A percentile compares a stretch with the other conserved stretches of the same genome.
These are phyloP conservation scores for Coleophora flavipennella DNA, from an alignment of 2,888 invertebrate species.

Conservation along the genomic window DNA sequence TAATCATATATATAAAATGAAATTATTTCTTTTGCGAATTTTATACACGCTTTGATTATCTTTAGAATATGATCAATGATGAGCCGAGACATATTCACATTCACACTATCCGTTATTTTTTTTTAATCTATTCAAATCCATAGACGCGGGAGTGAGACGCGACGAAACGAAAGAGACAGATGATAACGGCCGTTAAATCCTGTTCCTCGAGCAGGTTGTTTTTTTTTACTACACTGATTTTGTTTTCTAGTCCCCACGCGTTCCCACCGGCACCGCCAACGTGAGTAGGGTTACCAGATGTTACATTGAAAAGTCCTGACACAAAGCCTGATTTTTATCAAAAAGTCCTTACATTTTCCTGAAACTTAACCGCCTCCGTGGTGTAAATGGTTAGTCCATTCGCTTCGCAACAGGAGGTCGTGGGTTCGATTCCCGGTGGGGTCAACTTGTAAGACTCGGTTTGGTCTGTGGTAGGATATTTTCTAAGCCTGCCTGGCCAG, in stretches of 20 bases:
- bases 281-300: too few species aligned
- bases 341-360: too few species aligned
- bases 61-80: not conserved
- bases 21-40: slow-evolving; percentile 2
- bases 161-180: slow-evolving; percentile 1
- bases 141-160: not conserved
- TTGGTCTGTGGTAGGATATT: too few species aligned
- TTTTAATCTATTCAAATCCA: not conserved
- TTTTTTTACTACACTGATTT: slow-evolving; percentile 27
- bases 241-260: slow-evolving; percentile 22
- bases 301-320: too few species aligned
- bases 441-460: too few species aligned
- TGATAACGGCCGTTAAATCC: slow-evolving; percentile 27
- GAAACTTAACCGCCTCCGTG: too few species aligned
- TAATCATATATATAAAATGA: too few species aligned
- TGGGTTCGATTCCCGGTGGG: too few species aligned
- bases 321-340: too few species aligned
- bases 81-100: not conserved
- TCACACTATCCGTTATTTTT: not conserved
- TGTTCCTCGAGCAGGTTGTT: slow-evolving; percentile 31
- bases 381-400: too few species aligned
- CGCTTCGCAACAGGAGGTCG: too few species aligned
- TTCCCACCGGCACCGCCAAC: slow-evolving; percentile 10
- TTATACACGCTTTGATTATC: not conserved
- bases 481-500: too few species aligned